Conservation (phyloP, 1,140 invertebrate species). For the Globodera rostochiensis region DNA sequence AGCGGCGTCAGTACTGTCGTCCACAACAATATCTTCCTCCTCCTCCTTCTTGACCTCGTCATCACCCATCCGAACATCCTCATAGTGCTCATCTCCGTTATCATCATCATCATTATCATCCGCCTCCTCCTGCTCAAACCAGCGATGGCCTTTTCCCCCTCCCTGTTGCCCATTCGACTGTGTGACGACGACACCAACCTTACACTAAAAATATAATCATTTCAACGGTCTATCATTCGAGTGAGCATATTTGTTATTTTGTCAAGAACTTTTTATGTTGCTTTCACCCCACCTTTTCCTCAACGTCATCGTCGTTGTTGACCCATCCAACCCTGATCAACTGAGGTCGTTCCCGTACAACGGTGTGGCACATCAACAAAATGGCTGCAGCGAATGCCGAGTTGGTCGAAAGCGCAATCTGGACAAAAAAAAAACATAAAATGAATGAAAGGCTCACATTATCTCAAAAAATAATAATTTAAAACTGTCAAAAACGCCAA, state of each 20-base stretch:
- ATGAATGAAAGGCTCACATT: not conserved
- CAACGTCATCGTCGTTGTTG: not conserved
- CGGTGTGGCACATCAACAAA: slow-evolving; percentile 69
- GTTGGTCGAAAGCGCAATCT: slow-evolving; percentile 68
- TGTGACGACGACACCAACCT: too few species aligned
- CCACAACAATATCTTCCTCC: too few species aligned
- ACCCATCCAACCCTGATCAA: slow-evolving; percentile 16
- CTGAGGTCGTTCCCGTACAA: slow-evolving; percentile 70
- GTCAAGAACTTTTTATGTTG: too few species aligned
- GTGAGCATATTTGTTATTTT: too few species aligned
- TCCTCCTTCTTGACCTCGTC: too few species aligned
- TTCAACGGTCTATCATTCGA: too few species aligned
- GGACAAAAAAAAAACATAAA: slow-evolving; percentile 63
- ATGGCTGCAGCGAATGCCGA: slow-evolving; percentile 76
- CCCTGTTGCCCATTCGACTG: not conserved
- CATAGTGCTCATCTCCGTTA: too few species aligned
- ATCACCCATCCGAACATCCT: too few species aligned
- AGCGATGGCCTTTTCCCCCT: slow-evolving; percentile 49
- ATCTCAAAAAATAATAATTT: not conserved
- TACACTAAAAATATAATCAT: too few species aligned
- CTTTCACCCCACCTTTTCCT: not conserved
- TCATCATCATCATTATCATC: slow-evolving; percentile 48
- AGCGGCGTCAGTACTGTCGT: too few species aligned
- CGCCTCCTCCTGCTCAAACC: slow-evolving; percentile 53
- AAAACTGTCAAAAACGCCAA: not conserved